These are phyloP conservation scores for Pseudochaenichthys georgianus DNA, from an alignment of 2,797 vertebrate genomes.

Conservation along the genomic window DNA sequence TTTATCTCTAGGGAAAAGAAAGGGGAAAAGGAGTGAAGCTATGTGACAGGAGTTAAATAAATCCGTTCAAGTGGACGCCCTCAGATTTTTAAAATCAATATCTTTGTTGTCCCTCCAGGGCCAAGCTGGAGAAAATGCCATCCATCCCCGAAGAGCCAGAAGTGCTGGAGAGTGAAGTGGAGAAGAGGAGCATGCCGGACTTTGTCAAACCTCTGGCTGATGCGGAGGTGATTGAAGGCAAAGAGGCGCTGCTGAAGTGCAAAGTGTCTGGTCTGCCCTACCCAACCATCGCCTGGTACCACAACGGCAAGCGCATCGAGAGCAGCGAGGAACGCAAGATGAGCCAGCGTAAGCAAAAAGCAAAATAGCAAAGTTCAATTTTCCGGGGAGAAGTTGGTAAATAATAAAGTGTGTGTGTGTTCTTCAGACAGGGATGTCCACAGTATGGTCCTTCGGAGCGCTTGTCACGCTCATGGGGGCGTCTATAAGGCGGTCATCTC, in stretches of 20 bases:
- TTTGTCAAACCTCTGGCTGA: conserved; percentile 93
- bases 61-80: neutral
- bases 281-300: conserved; percentile 96
- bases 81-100: neutral
- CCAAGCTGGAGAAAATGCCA: conserved; percentile 97
- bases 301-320: conserved; percentile 92
- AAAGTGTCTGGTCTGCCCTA: conserved; percentile 94
- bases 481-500: conserved; percentile 97
- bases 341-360: conserved; percentile 89
- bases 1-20: conserved; percentile 15
- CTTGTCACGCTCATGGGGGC: conserved; percentile 90
- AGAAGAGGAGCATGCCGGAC: conserved; percentile 94
- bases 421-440: conserved; percentile 94
- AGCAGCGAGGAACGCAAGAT: conserved; percentile 94
- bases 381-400: neutral
- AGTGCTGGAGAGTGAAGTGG: conserved; percentile 88
- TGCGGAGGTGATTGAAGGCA: conserved; percentile 91
- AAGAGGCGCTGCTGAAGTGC: conserved; percentile 91
- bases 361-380: rapidly evolving
- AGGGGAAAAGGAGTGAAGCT: neutral
- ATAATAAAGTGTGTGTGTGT: conserved; percentile 56
- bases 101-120: conserved; percentile 75
- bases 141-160: conserved; percentile 97
- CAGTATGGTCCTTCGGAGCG: conserved; percentile 89
- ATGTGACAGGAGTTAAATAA: neutral